Base-by-base conservation (phyloP, 2,113 vertebrate species). In the Serinus canaria region DNA sequence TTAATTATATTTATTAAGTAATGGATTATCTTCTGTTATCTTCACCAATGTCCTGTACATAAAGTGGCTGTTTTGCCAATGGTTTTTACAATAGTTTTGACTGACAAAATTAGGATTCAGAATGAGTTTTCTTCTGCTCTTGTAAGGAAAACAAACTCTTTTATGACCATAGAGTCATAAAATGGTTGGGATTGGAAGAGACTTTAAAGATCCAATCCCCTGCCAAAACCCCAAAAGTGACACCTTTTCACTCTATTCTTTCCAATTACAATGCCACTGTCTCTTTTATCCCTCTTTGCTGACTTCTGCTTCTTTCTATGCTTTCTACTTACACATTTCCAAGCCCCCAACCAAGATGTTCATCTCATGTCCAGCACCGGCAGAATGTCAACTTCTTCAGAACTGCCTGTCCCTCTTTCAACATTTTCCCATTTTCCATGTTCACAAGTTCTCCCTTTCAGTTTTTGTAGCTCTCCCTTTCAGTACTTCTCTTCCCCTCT, bases 171-270 rank as follows among this genome's bases (percentile, higher is more conserved):
- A 8, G 10, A 62, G 7, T 37, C 27, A 49, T 28, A 37, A 62
- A 63, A 70, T 10, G 1, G 2, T 62, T 76, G 31, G 9, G 3
- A 1, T 62, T 83, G 10, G 21, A 89, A 76, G 25, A 52, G 16
- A 35, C 14, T 15, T 55, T 43, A 49, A 76, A 62, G n/a, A 55
- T 49, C 27, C 10, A 63, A 1, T 0, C 1, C 8, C 8, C 31
- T 43, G 56, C 15, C 22, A 28, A 78, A 78, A 46, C 15, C 4
- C 33, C 5, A 33, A 16, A 60, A 49, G 13, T 13, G 56, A 23
- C 23, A 43, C 2, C 6, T 49, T 92, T 60, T 74, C 0, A 0
- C 5, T 72, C 11, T 47, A 2, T 63, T 74, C 8, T 69, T 89
- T 30, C 20, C 11, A 39, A 10, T 24, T 74, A 53, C 3, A 37